Base-by-base conservation (phyloP, 2,797 vertebrate species). In the Liasis olivaceus region DNA sequence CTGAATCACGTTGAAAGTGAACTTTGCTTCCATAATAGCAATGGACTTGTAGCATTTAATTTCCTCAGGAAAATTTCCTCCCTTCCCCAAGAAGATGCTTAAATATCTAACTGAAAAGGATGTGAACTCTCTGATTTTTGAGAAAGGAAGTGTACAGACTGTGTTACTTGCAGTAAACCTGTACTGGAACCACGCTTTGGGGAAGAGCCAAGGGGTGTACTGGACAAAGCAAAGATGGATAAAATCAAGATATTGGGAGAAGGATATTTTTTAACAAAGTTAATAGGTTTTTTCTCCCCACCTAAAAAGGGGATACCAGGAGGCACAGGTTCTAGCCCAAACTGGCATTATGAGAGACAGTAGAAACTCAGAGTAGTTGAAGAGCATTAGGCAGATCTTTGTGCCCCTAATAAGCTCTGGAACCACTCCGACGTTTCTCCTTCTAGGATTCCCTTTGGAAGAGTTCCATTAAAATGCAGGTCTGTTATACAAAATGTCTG, bases 401-500 rank as follows among this genome's bases (percentile, higher is more conserved):
- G 20, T 88, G 36, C 13, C 36, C 22, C 36, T 88, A 63, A 42
- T 24, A 62, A 63, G 20, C 59, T 88, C 31, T 26, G 59, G 59
- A 88, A 42, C 17, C 28, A 81, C 42, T 77, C 17, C 13, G 22
- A 81, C 47, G 3, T 47, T 47, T 20, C 20, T 2, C 47, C 31
- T 89, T 58, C 63, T 63, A 90, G 88, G 0, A 15, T 11, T 17
- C 90, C n/a, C 87, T 93, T 26, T 42, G 60, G 24, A 56, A 88
- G 81, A 1, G n/a, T 42, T 60, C n/a, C 62, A 72, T 72, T 42
- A 13, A 20, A 87, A 77, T 2, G 7, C 47, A 93, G 91, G 93
- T 28, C 20, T 26, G 94, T 63, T 59, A 36, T 26, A 91, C 58
- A 58, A 92, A 87, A 51, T 72, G 95, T 91, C 3, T 89, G 26